Evolutionary conservation across 2,888 invertebrate species (phyloP).

Genomic region (Hylaea fasciaria): DNA sequence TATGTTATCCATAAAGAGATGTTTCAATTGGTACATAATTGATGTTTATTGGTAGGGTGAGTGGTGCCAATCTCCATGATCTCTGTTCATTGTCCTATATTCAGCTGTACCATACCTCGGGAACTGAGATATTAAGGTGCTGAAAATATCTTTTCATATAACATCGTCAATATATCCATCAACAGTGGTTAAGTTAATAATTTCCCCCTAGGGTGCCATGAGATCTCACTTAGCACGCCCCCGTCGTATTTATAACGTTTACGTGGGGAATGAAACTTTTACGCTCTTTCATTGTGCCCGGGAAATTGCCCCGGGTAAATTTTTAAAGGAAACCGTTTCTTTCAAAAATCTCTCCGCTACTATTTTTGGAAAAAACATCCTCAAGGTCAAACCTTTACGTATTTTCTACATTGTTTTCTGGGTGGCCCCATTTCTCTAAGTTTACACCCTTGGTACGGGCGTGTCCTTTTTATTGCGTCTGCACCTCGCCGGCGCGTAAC

Average conservation of each 20-base stretch:
- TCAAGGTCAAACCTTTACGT: too few species aligned
- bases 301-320: neutral
- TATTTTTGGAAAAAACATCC: too few species aligned
- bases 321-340: too few species aligned
- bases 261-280: constrained; percentile 31
- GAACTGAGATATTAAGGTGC: too few species aligned
- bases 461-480: constrained; percentile 22
- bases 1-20: too few species aligned
- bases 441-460: constrained; percentile 4
- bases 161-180: constrained; percentile 17
- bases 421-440: neutral
- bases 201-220: constrained; percentile 12
- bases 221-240: constrained; percentile 28
- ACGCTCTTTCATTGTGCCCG: constrained; percentile 12
- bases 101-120: too few species aligned
- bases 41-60: too few species aligned
- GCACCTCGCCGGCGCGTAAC: constrained; percentile 45
- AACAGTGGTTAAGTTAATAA: constrained; percentile 23
- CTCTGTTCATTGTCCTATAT: too few species aligned
- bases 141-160: neutral
- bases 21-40: too few species aligned
- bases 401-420: neutral
- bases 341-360: too few species aligned
- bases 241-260: constrained; percentile 17
- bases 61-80: too few species aligned